Evolutionary conservation across 1,140 invertebrate genomes (phyloP), one percentile per base, ranked within the genome.

Genomic region (Drosophila saltans): DNA sequence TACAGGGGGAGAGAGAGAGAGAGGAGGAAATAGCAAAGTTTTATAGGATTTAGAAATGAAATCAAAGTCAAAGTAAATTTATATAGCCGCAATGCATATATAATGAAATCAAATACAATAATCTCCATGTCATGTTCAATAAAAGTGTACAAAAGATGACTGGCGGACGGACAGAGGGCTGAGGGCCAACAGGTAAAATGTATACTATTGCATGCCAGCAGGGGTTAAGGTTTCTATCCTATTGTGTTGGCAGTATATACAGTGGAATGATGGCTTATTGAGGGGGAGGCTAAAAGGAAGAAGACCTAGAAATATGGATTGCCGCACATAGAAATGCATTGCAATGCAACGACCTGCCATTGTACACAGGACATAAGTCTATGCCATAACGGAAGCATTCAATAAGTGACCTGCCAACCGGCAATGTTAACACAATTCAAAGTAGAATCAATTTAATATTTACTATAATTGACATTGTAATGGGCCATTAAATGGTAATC

Each of bases 61-160:
- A 45, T 69, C 60, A 76, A 76, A 76, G 72, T 60, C 59, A 43
- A 45, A 39, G 48, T 59, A 56, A 43, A 76, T 57, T 26, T 57
- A 57, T 63, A 75, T 52, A 26, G 21, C 45, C 45, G 9, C 45
- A 52, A 36, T 52, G 3, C 45, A 52, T 70, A 65, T 65, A 70
- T 30, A 76, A 69, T 76, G 58, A 48, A 76, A 69, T 69, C 55
- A 60, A 41, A 39, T 60, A 39, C 30, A 76, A 24, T 41, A 76
- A 67, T 75, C 72, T 58, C 16, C 28, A 33, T 60, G 57, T 67
- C 63, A 67, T 60, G 63, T 57, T 57, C 1, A 24, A 36, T 11
- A 40, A 33, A 59, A 48, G 26, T 57, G 4, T 3, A 30, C 30
- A 16, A 60, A 8, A 55, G 45, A 40, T 24, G 30, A 52, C n/a